A percentile compares a stretch with the other conserved stretches of the same genome.
phyloP scores from a whole-genome alignment of 1,140 invertebrate genomes.

The Formica exsecta region DNA sequence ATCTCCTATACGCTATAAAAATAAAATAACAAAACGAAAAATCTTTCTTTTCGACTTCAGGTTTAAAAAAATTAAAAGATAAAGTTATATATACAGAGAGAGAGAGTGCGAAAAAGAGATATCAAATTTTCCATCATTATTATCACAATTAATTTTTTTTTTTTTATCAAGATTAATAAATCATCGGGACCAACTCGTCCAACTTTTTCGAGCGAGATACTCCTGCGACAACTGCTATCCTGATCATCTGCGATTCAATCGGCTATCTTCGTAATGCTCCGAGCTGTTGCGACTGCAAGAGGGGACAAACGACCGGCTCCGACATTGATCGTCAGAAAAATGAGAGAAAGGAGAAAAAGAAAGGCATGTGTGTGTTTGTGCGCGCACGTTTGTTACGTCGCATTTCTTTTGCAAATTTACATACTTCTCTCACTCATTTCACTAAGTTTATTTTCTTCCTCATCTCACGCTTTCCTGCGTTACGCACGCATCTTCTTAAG shows the following conservation, averaged over 20 bases:
- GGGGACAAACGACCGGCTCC: slow-evolving; percentile 46
- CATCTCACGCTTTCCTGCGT: slow-evolving; percentile 11
- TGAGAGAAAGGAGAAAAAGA: slow-evolving; percentile 68
- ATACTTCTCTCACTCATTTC: background rate
- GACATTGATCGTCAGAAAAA: slow-evolving; percentile 50
- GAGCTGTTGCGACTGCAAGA: slow-evolving; percentile 59
- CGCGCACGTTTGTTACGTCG: background rate
- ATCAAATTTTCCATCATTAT: background rate
- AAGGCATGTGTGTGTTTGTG: slow-evolving; percentile 1
- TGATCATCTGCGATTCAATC: slow-evolving; percentile 80
- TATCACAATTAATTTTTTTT: background rate
- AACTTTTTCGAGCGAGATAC: slow-evolving; percentile 62
- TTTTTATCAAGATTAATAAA: background rate
- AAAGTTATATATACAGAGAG: background rate
- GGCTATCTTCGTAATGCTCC: slow-evolving; percentile 80
- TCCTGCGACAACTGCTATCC: slow-evolving; percentile 74
- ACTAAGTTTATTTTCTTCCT: slow-evolving; percentile 14
- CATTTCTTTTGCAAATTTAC: background rate
- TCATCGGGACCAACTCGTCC: background rate
- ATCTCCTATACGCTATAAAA: background rate
- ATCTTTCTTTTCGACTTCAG: background rate
- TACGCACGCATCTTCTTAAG: slow-evolving; percentile 8
- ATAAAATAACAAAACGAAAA: background rate
- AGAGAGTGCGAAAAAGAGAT: too few species aligned
- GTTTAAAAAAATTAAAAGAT: background rate